Evolutionary conservation across 2,888 invertebrate species (phyloP).

Genomic region (Drosophila meridionalis): DNA sequence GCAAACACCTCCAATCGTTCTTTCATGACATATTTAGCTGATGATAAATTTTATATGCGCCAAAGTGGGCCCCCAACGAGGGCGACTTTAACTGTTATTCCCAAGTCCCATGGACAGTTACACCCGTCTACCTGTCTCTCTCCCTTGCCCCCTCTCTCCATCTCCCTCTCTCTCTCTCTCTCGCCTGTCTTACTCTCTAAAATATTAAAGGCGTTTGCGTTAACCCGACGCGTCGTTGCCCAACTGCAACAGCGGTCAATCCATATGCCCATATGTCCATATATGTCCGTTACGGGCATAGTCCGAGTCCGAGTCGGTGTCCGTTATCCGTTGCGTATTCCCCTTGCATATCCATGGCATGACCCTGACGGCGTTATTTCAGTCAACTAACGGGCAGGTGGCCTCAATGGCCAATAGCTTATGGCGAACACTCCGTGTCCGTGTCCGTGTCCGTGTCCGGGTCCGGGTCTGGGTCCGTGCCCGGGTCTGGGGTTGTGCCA

Average conservation of each 20-base stretch:
- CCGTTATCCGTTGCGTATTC: conserved; percentile 5
- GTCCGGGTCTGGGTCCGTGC: background rate
- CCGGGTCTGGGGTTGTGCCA: background rate
- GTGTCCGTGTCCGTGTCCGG: background rate
- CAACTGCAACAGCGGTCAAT: conserved; percentile 38
- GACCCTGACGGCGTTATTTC: conserved; percentile 57
- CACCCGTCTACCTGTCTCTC: background rate
- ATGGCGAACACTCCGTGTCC: conserved; percentile 28
- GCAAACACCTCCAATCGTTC: conserved; percentile 48
- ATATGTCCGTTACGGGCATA: conserved; percentile 9
- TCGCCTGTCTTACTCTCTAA: conserved; percentile 34
- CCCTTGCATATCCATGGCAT: conserved; percentile 42
- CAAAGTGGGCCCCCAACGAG: conserved; percentile 39
- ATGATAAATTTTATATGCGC: conserved; percentile 71
- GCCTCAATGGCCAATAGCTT: conserved; percentile 74
- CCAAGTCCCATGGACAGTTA: conserved; percentile 8
- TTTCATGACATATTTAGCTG: conserved; percentile 63
- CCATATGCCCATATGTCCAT: conserved; percentile 23
- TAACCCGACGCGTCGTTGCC: conserved; percentile 41
- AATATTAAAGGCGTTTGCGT: conserved; percentile 73
- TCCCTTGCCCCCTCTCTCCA: background rate
- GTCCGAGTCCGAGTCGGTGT: background rate
- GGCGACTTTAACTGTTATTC: conserved; percentile 11
- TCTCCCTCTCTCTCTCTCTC: background rate
- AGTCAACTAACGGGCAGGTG: conserved; percentile 65